Evolutionary conservation across 2,797 vertebrate species (phyloP).

Genomic region (Chelonia mydas): DNA sequence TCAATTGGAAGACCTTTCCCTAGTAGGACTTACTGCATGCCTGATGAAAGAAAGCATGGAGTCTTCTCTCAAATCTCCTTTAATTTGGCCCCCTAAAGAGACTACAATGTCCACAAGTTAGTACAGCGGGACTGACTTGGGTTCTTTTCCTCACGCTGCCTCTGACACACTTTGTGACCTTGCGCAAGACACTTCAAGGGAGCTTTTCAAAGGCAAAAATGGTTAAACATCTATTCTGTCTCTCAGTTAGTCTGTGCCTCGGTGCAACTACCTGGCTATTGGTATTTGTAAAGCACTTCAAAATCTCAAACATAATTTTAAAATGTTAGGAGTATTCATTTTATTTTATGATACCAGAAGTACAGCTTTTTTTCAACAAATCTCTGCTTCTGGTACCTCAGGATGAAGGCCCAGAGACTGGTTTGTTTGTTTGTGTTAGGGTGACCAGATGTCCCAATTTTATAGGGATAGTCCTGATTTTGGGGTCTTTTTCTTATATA

Average conservation of each 20-base stretch:
- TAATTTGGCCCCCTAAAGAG: neutral
- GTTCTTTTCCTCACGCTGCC: neutral
- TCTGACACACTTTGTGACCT: neutral
- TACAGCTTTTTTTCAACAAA: too few relatives aligned
- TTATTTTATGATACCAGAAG: too few relatives aligned
- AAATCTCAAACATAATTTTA: neutral
- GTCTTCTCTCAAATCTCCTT: neutral
- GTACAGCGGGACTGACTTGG: neutral
- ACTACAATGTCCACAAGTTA: neutral
- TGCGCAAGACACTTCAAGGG: neutral
- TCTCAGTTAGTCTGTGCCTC: neutral
- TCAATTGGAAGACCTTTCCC: neutral
- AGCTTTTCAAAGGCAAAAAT: neutral
- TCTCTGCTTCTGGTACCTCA: too few relatives aligned
- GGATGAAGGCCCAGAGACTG: too few relatives aligned
- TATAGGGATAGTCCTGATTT: too few relatives aligned
- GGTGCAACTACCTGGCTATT: neutral
- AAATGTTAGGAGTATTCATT: too few relatives aligned
- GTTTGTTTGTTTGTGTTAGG: too few relatives aligned
- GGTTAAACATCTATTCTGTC: neutral
- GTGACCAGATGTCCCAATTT: too few relatives aligned
- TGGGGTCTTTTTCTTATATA: too few relatives aligned
- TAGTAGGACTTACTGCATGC: too few relatives aligned
- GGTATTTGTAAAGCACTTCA: neutral
- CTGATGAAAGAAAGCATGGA: neutral